These are phyloP conservation scores for Hydrocynus forskahlii DNA, from an alignment of 2,797 vertebrate genomes.

Conservation along the genomic window DNA sequence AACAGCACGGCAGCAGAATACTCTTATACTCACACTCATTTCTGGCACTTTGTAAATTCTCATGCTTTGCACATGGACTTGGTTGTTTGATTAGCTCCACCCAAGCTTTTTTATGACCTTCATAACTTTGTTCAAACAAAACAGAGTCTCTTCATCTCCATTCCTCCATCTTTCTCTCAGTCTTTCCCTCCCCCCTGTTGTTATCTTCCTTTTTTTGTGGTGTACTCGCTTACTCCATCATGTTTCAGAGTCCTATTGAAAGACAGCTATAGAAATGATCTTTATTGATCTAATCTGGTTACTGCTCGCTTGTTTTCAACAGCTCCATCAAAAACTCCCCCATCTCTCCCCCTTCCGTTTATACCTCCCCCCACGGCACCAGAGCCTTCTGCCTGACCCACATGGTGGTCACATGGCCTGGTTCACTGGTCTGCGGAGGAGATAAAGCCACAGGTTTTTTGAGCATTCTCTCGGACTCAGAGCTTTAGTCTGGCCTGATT, in stretches of 20 bases:
- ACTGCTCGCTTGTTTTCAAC: slow-evolving; percentile 80
- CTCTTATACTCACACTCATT: slow-evolving; percentile 22
- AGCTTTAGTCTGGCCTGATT: too few species aligned
- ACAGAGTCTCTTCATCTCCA: slow-evolving; percentile 21
- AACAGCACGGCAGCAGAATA: slow-evolving; percentile 34
- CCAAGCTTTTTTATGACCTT: slow-evolving; percentile 47
- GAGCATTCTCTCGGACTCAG: slow-evolving; percentile 69
- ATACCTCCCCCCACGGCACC: too few species aligned
- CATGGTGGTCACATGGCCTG: slow-evolving; percentile 82
- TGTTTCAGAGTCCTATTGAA: slow-evolving; percentile 46
- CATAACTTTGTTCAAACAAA: slow-evolving; percentile 53
- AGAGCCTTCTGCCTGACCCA: slow-evolving; percentile 77
- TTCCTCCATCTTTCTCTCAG: slow-evolving; percentile 25
- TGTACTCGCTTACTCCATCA: slow-evolving; percentile 33
- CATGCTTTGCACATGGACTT: slow-evolving; percentile 32
- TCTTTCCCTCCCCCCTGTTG: background rate
- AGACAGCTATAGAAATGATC: slow-evolving; percentile 70
- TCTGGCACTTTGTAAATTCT: slow-evolving; percentile 49
- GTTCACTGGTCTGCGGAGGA: slow-evolving; percentile 77
- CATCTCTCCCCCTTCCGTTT: slow-evolving; percentile 67
- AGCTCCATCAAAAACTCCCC: slow-evolving; percentile 71
- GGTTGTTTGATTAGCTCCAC: slow-evolving; percentile 49
- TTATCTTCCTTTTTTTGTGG: slow-evolving; percentile 15
- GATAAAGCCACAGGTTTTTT: slow-evolving; percentile 79
- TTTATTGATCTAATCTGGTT: slow-evolving; percentile 83